phyloP scores from a whole-genome alignment of 2,888 invertebrate genomes.

The Clusia tigrina region DNA sequence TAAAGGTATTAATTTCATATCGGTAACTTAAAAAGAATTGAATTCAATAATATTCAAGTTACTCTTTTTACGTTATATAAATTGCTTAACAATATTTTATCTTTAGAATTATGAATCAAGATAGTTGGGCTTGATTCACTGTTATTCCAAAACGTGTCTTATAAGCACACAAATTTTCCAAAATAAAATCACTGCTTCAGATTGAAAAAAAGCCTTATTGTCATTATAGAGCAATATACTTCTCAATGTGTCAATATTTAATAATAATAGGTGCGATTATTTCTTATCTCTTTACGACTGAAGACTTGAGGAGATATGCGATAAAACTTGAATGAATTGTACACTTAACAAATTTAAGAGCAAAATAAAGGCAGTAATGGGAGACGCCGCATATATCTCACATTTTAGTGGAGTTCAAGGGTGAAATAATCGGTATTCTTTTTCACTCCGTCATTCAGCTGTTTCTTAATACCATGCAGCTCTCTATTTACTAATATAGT shows the following conservation, averaged over 20 bases:
- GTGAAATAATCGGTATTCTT: no score
- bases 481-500: no score
- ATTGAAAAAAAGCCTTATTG: conserved; percentile 36
- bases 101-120: background rate
- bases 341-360: background rate
- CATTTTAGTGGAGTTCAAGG: no score
- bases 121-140: background rate
- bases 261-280: conserved; percentile 50
- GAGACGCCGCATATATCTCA: no score
- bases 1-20: no score
- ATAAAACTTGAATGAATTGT: background rate
- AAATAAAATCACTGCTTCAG: conserved; percentile 47
- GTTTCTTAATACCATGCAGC: no score
- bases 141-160: background rate
- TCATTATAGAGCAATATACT: conserved; percentile 55
- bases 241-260: conserved; percentile 47
- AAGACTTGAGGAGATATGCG: no score
- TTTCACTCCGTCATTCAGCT: no score
- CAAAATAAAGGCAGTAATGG: background rate
- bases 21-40: no score
- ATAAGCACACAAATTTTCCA: background rate
- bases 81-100: background rate
- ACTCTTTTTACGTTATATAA: no score
- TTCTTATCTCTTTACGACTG: background rate
- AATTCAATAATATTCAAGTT: no score